Percentiles rank a stretch among this genome's conserved stretches.
phyloP scores from a whole-genome alignment of 2,888 invertebrate species.

The Hermaeophaga mercurialis region DNA sequence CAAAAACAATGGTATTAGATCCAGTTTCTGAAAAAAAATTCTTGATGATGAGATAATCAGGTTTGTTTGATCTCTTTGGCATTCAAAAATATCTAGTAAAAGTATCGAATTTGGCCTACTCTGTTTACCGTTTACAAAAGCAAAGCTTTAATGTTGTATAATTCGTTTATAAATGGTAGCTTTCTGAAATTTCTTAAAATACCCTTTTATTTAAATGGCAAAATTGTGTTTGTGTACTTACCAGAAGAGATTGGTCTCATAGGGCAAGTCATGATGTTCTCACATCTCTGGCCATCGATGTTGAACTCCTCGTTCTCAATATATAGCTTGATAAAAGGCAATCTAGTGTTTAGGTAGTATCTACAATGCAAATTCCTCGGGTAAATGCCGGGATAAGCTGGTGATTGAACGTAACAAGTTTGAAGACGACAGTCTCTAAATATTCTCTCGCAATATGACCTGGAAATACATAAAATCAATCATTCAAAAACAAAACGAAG shows the following conservation, averaged over 20 bases:
- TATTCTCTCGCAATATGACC: constrained; percentile 85
- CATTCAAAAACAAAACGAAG: constrained; percentile 7
- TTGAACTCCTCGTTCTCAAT: constrained; percentile 94
- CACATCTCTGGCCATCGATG: constrained; percentile 90
- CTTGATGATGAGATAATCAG: too few species aligned
- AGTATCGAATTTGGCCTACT: too few species aligned
- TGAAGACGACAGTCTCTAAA: constrained; percentile 88
- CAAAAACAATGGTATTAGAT: too few species aligned
- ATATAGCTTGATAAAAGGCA: constrained; percentile 88
- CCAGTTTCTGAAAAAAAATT: too few species aligned
- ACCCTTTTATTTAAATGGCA: not conserved
- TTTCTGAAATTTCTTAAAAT: too few species aligned
- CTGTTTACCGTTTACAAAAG: too few species aligned
- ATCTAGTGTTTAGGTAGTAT: constrained; percentile 85
- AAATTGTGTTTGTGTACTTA: constrained; percentile 50
- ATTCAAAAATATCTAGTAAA: too few species aligned
- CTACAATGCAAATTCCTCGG: constrained; percentile 90
- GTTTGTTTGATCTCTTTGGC: too few species aligned
- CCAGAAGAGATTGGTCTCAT: constrained; percentile 89
- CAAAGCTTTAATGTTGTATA: too few species aligned
- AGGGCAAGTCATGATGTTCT: constrained; percentile 94
- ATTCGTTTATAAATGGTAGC: too few species aligned
- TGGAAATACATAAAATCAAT: constrained; percentile 52
- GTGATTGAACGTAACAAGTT: constrained; percentile 92
- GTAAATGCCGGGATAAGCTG: constrained; percentile 91